phyloP scores from a whole-genome alignment of 2,797 vertebrate species.

The Leuciscus waleckii region DNA sequence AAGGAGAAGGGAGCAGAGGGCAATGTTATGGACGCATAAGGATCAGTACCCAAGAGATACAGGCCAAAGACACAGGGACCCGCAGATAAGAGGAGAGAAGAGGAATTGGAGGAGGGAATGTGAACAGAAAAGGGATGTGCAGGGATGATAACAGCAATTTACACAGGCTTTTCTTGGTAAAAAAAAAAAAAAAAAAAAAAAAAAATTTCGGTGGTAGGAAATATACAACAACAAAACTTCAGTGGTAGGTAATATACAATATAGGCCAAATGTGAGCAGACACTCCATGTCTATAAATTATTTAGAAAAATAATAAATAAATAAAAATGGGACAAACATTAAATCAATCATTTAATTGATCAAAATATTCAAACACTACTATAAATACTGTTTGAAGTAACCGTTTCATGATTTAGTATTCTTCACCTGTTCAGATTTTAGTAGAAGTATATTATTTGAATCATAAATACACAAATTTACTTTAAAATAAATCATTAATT shows the following conservation, averaged over 20 bases:
- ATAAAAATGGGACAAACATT: background rate
- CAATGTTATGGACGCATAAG: constrained; percentile 12
- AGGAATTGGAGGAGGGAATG: constrained; percentile 22
- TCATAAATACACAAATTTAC: background rate
- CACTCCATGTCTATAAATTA: background rate
- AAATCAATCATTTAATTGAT: background rate
- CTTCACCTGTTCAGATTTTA: background rate
- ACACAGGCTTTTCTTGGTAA: background rate
- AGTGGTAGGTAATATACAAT: background rate
- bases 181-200: background rate
- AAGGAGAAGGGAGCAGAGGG: constrained; percentile 24
- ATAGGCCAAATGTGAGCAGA: background rate
- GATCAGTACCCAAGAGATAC: constrained; percentile 29
- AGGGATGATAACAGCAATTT: constrained; percentile 45
- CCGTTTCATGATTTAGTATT: background rate
- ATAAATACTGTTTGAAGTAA: background rate
- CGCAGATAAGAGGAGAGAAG: background rate
- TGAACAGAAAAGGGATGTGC: constrained; percentile 32
- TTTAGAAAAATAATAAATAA: too few species aligned
- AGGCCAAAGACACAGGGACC: constrained; percentile 29
- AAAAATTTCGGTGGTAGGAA: background rate
- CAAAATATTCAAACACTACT: background rate
- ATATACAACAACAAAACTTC: background rate
- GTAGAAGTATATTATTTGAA: background rate
- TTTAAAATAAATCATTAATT: background rate